Evolutionary conservation across 2,797 vertebrate genomes (phyloP), one percentile per base, ranked within the genome.

Genomic region (Sebastolobus alascanus): DNA sequence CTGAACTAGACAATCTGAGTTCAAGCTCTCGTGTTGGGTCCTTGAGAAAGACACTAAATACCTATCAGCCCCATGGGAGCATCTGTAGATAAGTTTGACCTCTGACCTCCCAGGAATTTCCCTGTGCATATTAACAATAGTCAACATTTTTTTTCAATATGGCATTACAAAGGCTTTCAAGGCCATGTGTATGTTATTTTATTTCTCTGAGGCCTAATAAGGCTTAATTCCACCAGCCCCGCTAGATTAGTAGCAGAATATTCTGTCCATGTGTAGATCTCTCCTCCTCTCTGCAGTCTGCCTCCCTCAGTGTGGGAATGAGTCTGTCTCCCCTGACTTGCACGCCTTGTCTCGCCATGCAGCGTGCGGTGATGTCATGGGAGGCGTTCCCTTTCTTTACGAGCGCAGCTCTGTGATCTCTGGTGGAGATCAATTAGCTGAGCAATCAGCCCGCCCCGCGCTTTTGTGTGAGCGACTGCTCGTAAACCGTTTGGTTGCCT

Each of bases 361-460:
- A 77, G 77, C 78, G 9, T 20, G 83, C 14, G 54, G 37, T 94
- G 94, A 95, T 93, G 94, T 95, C 93, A 95, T 93, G 86, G 89
- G 82, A 67, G 91, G 92, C 88, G 89, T 91, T 92, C 82, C 84
- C 84, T 70, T 73, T 56, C 89, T 94, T 94, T 94, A 92, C 58
- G 75, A 92, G 88, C 63, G 2, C 90, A 40, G 88, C 88, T 69
- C 93, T 95, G 91, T 95, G 95, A 95, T 95, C 93, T 94, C 91
- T 90, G 89, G 92, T 88, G 90, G 92, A 90, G 92, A 94, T 95
- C 95, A 95, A 95, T 96, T 96, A 96, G 94, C 91, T 68, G 89
- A 93, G 94, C 94, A 94, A 95, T 95, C 92, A 93, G 91, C 86
- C 92, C 89, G 92, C 93, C 93, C 88, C 75, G 60, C 29, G 91